Evolutionary conservation across 2,797 vertebrate species (phyloP).

Genomic region (Pangasius larnaudii): DNA sequence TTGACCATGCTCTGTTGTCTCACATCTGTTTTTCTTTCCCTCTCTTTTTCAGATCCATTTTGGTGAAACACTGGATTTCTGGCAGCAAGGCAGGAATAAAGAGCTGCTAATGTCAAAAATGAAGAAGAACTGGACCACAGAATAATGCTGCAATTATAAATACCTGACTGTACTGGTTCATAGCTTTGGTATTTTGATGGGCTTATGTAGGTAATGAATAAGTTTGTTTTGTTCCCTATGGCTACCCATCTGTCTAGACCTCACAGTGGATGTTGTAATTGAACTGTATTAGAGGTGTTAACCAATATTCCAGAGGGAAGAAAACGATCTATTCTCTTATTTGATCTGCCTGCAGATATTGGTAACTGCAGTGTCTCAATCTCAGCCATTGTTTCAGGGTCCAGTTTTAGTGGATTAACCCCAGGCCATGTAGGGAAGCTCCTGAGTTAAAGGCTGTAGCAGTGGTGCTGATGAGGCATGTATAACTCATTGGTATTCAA

Average conservation of each 20-base stretch:
- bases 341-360: neutral
- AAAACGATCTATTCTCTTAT: neutral
- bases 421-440: constrained; percentile 6
- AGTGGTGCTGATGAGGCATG: neutral
- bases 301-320: neutral
- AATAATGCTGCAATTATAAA: neutral
- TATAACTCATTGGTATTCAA: constrained; percentile 33
- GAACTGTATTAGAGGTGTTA: neutral
- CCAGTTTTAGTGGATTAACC: neutral
- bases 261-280: neutral
- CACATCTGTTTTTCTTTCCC: constrained; percentile 5
- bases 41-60: constrained; percentile 35
- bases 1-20: constrained; percentile 17
- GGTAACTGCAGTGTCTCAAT: neutral
- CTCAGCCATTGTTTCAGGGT: constrained; percentile 13
- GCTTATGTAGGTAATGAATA: neutral
- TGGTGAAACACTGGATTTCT: constrained; percentile 34
- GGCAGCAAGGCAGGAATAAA: neutral
- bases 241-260: neutral
- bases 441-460: neutral
- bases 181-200: neutral
- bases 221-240: neutral
- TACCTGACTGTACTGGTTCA: neutral
- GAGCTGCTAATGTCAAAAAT: neutral
- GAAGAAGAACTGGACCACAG: neutral